phyloP scores from a whole-genome alignment of 35 echinoderm and acorn worm genomes.

The Ophioderma brevispina region DNA sequence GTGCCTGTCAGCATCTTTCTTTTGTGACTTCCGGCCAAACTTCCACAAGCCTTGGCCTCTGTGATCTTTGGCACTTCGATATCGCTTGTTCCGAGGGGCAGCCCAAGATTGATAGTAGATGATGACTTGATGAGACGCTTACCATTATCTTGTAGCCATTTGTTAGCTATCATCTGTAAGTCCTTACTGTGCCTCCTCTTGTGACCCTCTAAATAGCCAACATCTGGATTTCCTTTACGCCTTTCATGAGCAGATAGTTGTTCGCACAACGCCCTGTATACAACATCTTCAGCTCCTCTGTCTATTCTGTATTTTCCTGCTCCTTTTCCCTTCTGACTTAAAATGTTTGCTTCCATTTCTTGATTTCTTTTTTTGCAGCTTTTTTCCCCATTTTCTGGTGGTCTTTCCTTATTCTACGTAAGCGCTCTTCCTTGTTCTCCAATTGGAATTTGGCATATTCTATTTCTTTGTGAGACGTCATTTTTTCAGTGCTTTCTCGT shows the following conservation, averaged over 20 bases:
- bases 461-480: no score
- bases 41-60: not conserved
- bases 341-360: not conserved
- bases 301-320: not conserved
- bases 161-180: not conserved
- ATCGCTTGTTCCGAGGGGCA: not conserved
- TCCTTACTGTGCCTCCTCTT: not conserved
- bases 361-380: no score
- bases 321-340: not conserved
- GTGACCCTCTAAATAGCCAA: not conserved
- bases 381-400: no score
- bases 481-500: no score
- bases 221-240: not conserved
- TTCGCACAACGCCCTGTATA: not conserved
- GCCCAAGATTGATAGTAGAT: slow-evolving; percentile 3
- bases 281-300: not conserved
- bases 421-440: no score
- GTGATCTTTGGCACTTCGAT: not conserved
- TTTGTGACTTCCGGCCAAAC: no score
- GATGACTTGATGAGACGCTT: not conserved
- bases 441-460: no score
- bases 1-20: no score
- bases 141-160: not conserved
- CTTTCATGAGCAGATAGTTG: not conserved
- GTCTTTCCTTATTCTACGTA: no score